Evolutionary conservation across 2,113 vertebrate genomes (phyloP), one percentile per base, ranked within the genome.

Genomic region (Mixornis gularis): DNA sequence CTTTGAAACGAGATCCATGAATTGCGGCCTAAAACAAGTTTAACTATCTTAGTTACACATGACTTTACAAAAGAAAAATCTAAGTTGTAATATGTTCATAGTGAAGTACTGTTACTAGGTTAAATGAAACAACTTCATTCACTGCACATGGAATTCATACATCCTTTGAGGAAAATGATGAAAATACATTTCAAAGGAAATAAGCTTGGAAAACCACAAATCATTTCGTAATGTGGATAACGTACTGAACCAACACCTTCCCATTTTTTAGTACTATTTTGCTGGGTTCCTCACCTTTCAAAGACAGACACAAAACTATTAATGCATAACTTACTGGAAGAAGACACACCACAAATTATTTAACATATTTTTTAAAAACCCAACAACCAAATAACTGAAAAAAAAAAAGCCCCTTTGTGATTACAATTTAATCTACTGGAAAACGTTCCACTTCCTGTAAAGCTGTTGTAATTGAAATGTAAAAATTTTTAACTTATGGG

Each of bases 1-100:
- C 98, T 97, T 99, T 99, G 85, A 99, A 98, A 93, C 97, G 98
- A 94, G 97, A 96, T 82, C 99, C 98, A 63, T 99, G 99, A 90
- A 99, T 81, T 52, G 99, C 99, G 76, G 99, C 99, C 99, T 98
- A 95, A 93, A 97, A 94, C 16, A 78, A 96, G 78, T 90, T 94
- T 85, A 96, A 95, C 29, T 29, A 6, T 62, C 80, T 94, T 70
- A 64, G 76, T 94, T 93, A 76, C 34, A 46, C 0, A 4, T 52
- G 12, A 16, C 43, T 69, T 84, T 58, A 69, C 18, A 76, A 58
- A 86, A 69, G 18, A 58, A 92, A 92, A 64, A 76, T 40, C 7
- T 20, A 62, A 40, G 49, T 5, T 40, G 16, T 8, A 34, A 1
- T 25, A 52, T 2, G 6, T 58, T 90, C 21, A 32, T 13, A 46